These are phyloP conservation scores for Lampris incognitus DNA, from an alignment of 2,113 vertebrate species.

Conservation along the genomic window DNA sequence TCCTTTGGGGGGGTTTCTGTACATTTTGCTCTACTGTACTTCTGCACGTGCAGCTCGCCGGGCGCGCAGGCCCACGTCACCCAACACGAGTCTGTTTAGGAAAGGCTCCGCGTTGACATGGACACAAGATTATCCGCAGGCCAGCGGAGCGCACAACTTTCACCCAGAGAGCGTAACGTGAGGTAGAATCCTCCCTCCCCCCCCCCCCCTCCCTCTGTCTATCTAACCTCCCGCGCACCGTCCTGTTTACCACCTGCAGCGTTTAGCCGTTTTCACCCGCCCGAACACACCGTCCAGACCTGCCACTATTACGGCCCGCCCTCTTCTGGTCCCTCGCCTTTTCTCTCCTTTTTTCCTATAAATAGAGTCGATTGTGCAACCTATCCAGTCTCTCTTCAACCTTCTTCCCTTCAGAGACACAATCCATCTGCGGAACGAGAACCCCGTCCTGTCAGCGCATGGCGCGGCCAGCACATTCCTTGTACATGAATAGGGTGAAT, in stretches of 20 bases:
- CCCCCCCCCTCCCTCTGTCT: not conserved
- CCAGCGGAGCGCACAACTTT: conserved; percentile 48
- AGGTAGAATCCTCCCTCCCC: not conserved
- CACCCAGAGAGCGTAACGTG: conserved; percentile 6
- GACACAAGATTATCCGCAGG: conserved; percentile 75
- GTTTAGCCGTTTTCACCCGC: not conserved
- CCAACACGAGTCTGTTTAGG: conserved; percentile 62
- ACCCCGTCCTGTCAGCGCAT: conserved; percentile 61
- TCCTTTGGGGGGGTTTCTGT: no score
- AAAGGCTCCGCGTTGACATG: conserved; percentile 72
- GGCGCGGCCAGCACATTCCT: conserved; percentile 56
- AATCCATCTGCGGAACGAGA: conserved; percentile 55
- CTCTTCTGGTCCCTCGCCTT: conserved; percentile 28
- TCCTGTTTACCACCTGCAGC: not conserved
- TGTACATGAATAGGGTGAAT: conserved; percentile 67
- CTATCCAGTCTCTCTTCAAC: conserved; percentile 53
- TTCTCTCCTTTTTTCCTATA: conserved; percentile 27
- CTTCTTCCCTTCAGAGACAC: conserved; percentile 62
- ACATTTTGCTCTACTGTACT: conserved; percentile 8
- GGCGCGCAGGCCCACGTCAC: conserved; percentile 28
- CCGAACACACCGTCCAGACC: not conserved
- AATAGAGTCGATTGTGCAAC: conserved; percentile 25
- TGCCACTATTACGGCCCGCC: conserved; percentile 16
- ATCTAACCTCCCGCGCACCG: not conserved
- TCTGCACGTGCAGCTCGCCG: conserved; percentile 42